These are phyloP conservation scores for Amazona ochrocephala DNA, from an alignment of 2,797 vertebrate genomes.

Conservation along the genomic window DNA sequence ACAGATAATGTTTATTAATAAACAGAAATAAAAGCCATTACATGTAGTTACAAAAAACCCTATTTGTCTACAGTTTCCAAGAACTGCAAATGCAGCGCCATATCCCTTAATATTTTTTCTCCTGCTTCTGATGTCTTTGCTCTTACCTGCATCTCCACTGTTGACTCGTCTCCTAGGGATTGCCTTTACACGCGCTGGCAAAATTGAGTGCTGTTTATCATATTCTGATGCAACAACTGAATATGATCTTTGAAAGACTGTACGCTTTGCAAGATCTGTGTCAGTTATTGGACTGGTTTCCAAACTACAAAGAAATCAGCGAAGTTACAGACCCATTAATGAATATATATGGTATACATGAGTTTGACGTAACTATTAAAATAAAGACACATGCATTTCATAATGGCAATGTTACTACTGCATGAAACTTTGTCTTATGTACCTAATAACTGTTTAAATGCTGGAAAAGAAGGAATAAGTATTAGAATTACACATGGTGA, in stretches of 20 bases:
- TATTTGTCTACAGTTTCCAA: not conserved
- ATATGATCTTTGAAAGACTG: slow-evolving; percentile 97
- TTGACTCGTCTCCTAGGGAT: slow-evolving; percentile 96
- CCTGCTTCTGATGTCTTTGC: not conserved
- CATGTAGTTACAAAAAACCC: rapidly evolving
- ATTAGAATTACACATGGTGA: not conserved
- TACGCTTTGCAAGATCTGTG: slow-evolving; percentile 95
- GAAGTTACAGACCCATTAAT: not conserved
- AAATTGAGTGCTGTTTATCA: slow-evolving; percentile 96
- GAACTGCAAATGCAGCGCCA: not conserved
- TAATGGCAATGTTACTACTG: not conserved
- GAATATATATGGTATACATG: not conserved
- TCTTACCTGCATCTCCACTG: slow-evolving; percentile 94
- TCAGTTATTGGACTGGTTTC: slow-evolving; percentile 99
- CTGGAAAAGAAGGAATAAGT: not conserved
- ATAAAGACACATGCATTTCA: not conserved
- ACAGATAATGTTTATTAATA: not conserved
- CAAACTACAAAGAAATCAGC: slow-evolving; percentile 79
- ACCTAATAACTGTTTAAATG: not conserved
- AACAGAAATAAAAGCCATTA: not conserved
- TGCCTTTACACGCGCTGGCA: slow-evolving; percentile 95
- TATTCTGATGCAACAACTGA: slow-evolving; percentile 99
- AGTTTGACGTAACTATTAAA: not conserved
- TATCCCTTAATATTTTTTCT: not conserved
- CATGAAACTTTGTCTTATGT: not conserved